Base-by-base conservation (phyloP, 2,888 invertebrate genomes). In the Lydus trimaculatus region DNA sequence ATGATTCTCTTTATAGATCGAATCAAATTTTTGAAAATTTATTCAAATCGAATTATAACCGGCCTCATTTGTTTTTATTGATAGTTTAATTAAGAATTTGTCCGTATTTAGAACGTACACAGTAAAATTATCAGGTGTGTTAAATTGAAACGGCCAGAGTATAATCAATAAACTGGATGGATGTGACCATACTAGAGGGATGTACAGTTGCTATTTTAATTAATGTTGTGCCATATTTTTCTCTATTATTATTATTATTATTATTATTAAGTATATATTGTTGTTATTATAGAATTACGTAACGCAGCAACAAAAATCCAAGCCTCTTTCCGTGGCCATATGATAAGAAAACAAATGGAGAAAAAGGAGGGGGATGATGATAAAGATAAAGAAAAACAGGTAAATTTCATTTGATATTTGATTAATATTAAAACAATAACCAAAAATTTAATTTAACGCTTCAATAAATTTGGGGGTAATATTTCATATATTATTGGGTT, bases 251-350 rank as follows among this genome's bases (percentile, higher is more conserved):
- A 60, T 31, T 28, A 11, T 52, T 20, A 11, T 52, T 52, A n/a
- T 23, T 20, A 23, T 23, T 52, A n/a, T n/a, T n/a, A n/a, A n/a
- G n/a, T n/a, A n/a, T n/a, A n/a, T n/a, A n/a, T n/a, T n/a, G n/a
- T n/a, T n/a, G n/a, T 52, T 52, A 68, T 88, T 88, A 6, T 89
- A 94, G 95, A 94, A 79, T 87, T 95, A 75, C 92, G 92, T 84
- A 87, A 91, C 84, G 95, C 95, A 5, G 96, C 96, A 39, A 92
- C 94, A 63, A 96, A 95, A 88, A 96, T 96, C 84, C 96, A 96
- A 85, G 95, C 96, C 8, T 94, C 94, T 20, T 96, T 96, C 89
- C 90, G 95, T 76, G 95, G 95, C 66, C 95, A 96, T 86, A 91
- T 95, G 90, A 92, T 94, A 58, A 91, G 94, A 82, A 94, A 94